These are phyloP conservation scores for Pteropus rufus DNA, from an alignment of 2,797 vertebrate species.

Conservation along the genomic window DNA sequence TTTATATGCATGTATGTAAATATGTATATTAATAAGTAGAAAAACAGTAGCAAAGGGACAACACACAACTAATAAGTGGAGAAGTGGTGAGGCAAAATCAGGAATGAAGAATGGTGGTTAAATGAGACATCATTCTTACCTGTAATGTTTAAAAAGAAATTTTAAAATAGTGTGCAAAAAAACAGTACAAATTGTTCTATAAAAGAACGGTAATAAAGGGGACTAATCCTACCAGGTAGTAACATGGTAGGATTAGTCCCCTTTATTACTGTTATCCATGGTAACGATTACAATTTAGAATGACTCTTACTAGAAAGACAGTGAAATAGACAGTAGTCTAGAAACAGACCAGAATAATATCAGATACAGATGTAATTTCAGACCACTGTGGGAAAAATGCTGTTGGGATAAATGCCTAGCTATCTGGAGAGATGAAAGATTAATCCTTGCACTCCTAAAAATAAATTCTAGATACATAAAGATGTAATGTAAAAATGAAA, in stretches of 20 bases:
- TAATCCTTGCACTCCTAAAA: background rate
- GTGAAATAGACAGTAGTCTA: background rate
- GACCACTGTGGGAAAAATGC: background rate
- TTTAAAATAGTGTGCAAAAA: background rate
- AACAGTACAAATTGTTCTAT: background rate
- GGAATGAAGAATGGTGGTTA: background rate
- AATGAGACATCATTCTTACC: background rate
- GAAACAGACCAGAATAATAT: background rate
- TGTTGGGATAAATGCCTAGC: background rate
- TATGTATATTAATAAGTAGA: background rate
- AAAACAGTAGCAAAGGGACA: background rate
- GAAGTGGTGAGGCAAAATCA: background rate
- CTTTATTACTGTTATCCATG: background rate
- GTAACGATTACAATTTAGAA: background rate
- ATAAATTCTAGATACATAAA: background rate
- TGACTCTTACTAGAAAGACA: background rate
- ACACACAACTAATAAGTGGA: background rate
- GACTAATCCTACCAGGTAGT: background rate
- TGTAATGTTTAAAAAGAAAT: background rate
- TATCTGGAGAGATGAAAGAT: background rate
- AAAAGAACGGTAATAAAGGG: background rate
- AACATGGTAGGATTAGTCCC: background rate
- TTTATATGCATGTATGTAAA: too few relatives aligned
- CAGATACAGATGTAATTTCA: slow-evolving; percentile 7
- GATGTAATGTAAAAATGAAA: slow-evolving; percentile 9